These are phyloP conservation scores for Meriones unguiculatus DNA, from an alignment of 2,113 vertebrate genomes.

Conservation along the genomic window DNA sequence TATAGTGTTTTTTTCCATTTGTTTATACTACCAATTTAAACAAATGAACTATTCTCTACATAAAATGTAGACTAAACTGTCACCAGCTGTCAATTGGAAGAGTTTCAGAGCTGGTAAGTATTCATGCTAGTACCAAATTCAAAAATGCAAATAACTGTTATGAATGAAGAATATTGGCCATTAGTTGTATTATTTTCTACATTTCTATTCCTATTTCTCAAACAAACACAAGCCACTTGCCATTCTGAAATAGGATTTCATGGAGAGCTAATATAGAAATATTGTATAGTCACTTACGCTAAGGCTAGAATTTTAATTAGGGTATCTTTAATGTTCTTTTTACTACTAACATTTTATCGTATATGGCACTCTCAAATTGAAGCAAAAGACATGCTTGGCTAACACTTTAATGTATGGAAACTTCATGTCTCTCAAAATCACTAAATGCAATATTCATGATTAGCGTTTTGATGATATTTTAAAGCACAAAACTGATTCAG, in stretches of 20 bases:
- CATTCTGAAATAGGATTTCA: slow-evolving; percentile 54
- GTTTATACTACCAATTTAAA: neutral
- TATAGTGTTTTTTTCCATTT: slow-evolving; percentile 48
- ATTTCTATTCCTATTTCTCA: slow-evolving; percentile 32
- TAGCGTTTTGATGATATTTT: slow-evolving; percentile 34
- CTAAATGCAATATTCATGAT: slow-evolving; percentile 23
- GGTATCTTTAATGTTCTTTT: slow-evolving; percentile 63
- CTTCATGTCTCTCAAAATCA: slow-evolving; percentile 7
- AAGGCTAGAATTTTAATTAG: slow-evolving; percentile 65
- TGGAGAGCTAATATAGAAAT: slow-evolving; percentile 50
- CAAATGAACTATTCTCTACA: slow-evolving; percentile 30
- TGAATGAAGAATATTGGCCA: slow-evolving; percentile 34
- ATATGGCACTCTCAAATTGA: slow-evolving; percentile 65
- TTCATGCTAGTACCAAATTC: slow-evolving; percentile 36
- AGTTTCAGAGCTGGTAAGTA: neutral
- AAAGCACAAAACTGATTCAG: slow-evolving; percentile 14
- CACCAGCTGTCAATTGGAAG: neutral
- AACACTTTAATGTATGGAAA: slow-evolving; percentile 55
- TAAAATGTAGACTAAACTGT: slow-evolving; percentile 29
- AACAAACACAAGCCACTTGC: neutral
- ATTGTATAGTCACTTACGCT: slow-evolving; percentile 48
- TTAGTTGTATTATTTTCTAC: slow-evolving; percentile 55
- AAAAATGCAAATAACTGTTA: slow-evolving; percentile 33
- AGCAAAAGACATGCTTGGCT: slow-evolving; percentile 31
- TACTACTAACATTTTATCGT: slow-evolving; percentile 65